Conservation (phyloP, 2,797 vertebrate genomes). For the Clarias fuscus region DNA sequence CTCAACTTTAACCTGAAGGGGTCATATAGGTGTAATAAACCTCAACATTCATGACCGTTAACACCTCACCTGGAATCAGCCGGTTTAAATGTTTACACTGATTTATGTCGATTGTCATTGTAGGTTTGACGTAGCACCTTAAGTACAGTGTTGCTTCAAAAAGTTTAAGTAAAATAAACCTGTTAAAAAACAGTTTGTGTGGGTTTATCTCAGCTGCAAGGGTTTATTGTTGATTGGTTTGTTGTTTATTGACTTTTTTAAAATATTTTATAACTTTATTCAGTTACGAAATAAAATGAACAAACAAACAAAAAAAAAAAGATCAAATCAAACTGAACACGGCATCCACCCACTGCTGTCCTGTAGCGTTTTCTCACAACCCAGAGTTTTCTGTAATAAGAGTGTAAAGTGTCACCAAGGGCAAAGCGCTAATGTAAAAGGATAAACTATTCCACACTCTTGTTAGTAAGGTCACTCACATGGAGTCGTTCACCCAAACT, state of each 20-base stretch:
- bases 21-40: too few species aligned
- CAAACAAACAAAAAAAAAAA: not conserved
- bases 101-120: too few species aligned
- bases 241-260: not conserved
- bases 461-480: not conserved
- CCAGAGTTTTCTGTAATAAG: not conserved
- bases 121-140: too few species aligned
- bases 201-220: too few species aligned
- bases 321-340: not conserved
- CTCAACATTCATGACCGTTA: too few species aligned
- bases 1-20: too few species aligned
- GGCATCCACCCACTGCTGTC: not conserved
- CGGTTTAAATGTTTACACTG: too few species aligned
- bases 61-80: too few species aligned
- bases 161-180: too few species aligned
- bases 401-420: not conserved
- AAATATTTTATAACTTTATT: not conserved
- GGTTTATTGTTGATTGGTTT: not conserved
- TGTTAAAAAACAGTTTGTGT: too few species aligned
- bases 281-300: not conserved
- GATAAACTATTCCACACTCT: not conserved
- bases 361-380: not conserved
- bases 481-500: not conserved
- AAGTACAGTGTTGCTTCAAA: too few species aligned
- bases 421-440: slow-evolving; percentile 1